Conservation (phyloP, 2,888 invertebrate genomes). For the Brachylomia viminalis region DNA sequence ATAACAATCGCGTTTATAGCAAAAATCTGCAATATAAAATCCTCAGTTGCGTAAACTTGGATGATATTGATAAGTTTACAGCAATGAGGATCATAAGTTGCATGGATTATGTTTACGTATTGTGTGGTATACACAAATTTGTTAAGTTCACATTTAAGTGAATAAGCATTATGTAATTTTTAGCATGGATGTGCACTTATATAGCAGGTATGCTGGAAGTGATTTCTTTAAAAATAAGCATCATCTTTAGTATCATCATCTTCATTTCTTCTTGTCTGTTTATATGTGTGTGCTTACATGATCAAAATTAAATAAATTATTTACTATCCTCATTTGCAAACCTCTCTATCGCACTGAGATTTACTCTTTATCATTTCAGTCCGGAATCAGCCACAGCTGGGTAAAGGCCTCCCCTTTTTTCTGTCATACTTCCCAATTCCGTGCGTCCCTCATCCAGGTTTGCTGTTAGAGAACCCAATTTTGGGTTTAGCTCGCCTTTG, state of each 20-base stretch:
- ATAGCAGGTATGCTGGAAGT: too few relatives aligned
- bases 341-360: not conserved
- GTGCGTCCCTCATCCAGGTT: not conserved
- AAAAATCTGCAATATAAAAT: not conserved
- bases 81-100: not conserved
- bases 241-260: too few relatives aligned
- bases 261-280: too few relatives aligned
- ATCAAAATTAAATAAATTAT: not conserved
- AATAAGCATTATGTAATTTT: not conserved
- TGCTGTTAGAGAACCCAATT: not conserved
- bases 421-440: too few relatives aligned
- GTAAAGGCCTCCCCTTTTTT: too few relatives aligned
- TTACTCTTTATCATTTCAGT: not conserved
- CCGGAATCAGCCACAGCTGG: too few relatives aligned
- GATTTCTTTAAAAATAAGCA: too few relatives aligned
- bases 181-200: not conserved
- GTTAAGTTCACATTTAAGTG: not conserved
- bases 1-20: not conserved
- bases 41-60: not conserved
- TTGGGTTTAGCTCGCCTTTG: too few relatives aligned
- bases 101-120: not conserved
- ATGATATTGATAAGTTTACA: not conserved
- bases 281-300: too few relatives aligned
- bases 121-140: not conserved
- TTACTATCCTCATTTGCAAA: not conserved